phyloP scores from a whole-genome alignment of 1,140 invertebrate species.

The Manduca sexta region DNA sequence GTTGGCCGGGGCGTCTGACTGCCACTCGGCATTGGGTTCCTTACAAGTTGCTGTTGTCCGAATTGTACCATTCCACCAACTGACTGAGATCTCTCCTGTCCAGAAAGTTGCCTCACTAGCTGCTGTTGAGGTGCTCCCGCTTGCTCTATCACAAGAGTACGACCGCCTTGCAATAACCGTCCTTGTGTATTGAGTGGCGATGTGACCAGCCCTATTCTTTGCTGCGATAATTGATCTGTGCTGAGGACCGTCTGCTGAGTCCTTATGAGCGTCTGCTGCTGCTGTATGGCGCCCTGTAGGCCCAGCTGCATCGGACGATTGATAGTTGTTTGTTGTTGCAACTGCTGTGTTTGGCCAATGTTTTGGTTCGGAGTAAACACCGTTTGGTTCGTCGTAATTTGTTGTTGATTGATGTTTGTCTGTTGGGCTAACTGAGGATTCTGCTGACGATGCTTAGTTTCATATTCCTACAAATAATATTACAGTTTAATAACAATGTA shows the following conservation, averaged over 20 bases:
- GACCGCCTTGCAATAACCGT: slow-evolving; percentile 44
- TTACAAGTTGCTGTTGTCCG: slow-evolving; percentile 57
- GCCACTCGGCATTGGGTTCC: slow-evolving; percentile 55
- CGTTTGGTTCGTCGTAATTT: slow-evolving; percentile 51
- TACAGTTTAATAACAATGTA: slow-evolving; percentile 2
- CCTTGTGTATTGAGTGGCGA: slow-evolving; percentile 52
- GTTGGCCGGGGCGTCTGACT: slow-evolving; percentile 49
- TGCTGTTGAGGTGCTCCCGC: slow-evolving; percentile 46
- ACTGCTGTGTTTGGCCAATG: slow-evolving; percentile 46
- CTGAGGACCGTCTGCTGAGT: slow-evolving; percentile 54
- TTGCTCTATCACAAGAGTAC: slow-evolving; percentile 60
- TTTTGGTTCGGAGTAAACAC: slow-evolving; percentile 61
- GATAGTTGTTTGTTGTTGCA: slow-evolving; percentile 53
- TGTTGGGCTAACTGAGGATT: slow-evolving; percentile 63
- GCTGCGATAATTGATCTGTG: slow-evolving; percentile 48
- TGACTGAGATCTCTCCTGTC: slow-evolving; percentile 41
- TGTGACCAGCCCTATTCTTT: slow-evolving; percentile 57
- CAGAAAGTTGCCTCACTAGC: slow-evolving; percentile 46
- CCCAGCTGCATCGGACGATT: slow-evolving; percentile 60
- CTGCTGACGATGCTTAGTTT: slow-evolving; percentile 71
- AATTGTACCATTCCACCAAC: slow-evolving; percentile 50
- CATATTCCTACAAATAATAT: slow-evolving; percentile 67
- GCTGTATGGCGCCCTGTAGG: slow-evolving; percentile 44
- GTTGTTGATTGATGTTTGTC: slow-evolving; percentile 61
- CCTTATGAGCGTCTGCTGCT: slow-evolving; percentile 53